Evolutionary conservation across 1,140 invertebrate species (phyloP).

Genomic region (roundworm (Caenorhabditis elegans)): WBcel235 BX284606.5:2368001-2368500

Average conservation of each 20-base stretch:
- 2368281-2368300: constrained; percentile 14
- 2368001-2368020: no score
- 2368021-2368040: no score
- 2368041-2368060: no score
- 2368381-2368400: not conserved
- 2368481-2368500: not conserved
- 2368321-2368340: not conserved
- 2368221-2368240: constrained; percentile 21
- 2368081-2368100: not conserved
- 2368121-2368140: constrained; percentile 26
- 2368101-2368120: not conserved
- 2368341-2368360: not conserved
- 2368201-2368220: constrained; percentile 4
- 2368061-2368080: no score
- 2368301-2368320: constrained; percentile 4
- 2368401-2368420: not conserved
- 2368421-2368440: constrained; percentile 21
- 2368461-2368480: not conserved
- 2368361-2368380: not conserved
- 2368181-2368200: constrained; percentile 15
- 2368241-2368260: constrained; percentile 29
- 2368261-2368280: not conserved
- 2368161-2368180: not conserved
- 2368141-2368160: constrained; percentile 5
- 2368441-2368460: not conserved